phyloP scores from a whole-genome alignment of 1,140 invertebrate species.

The Bombus superbus region DNA sequence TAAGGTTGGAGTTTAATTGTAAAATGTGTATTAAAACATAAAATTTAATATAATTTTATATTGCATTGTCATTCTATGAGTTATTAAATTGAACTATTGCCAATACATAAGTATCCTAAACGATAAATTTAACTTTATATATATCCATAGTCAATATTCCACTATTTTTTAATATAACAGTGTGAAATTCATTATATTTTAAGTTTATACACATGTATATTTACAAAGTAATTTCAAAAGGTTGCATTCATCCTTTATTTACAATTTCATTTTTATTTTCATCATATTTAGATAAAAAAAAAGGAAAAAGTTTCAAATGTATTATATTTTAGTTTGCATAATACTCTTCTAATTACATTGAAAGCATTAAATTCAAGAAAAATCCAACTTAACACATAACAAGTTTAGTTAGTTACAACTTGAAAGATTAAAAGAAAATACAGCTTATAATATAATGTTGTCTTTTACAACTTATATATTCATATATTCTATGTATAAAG shows the following conservation, averaged over 20 bases:
- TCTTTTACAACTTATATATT: neutral
- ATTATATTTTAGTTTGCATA: neutral
- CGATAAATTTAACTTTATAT: neutral
- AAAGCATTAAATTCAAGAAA: neutral
- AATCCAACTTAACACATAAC: neutral
- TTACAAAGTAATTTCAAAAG: neutral
- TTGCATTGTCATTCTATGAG: constrained; percentile 1
- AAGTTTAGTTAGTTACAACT: neutral
- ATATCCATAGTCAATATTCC: neutral
- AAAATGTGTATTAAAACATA: constrained; percentile 7
- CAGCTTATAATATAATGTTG: neutral
- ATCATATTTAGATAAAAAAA: neutral
- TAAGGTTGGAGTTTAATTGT: neutral
- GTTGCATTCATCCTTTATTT: neutral
- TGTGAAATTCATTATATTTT: neutral
- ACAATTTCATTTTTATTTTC: neutral
- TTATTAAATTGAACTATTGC: neutral
- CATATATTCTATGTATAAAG: neutral
- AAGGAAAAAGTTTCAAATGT: neutral
- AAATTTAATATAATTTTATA: constrained; percentile 12
- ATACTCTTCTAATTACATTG: neutral
- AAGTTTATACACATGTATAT: neutral
- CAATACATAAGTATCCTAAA: constrained; percentile 9
- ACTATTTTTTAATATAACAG: neutral
- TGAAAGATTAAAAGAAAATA: neutral